phyloP scores from a whole-genome alignment of 2,797 vertebrate genomes.

The Spinus pinus region DNA sequence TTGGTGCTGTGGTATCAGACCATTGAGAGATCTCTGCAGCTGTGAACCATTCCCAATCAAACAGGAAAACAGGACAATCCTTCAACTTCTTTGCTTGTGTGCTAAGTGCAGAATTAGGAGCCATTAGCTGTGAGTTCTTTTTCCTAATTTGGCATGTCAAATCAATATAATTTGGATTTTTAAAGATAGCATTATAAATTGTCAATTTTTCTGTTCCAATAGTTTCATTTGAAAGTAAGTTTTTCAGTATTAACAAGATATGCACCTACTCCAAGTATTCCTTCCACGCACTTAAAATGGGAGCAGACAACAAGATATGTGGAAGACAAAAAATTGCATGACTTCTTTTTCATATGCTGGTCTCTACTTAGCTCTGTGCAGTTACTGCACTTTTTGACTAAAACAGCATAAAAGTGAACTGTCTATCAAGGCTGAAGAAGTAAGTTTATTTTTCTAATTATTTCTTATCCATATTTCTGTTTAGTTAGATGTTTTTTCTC shows the following conservation, averaged over 20 bases:
- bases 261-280: neutral
- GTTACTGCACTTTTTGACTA: neutral
- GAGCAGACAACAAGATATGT: neutral
- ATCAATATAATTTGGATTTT: neutral
- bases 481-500: neutral
- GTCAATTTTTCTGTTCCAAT: neutral
- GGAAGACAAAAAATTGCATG: accelerated
- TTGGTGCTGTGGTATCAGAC: neutral
- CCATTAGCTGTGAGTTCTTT: neutral
- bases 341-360: neutral
- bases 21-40: neutral
- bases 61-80: accelerated
- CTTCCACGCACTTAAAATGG: neutral
- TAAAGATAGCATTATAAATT: accelerated
- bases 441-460: neutral
- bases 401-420: neutral
- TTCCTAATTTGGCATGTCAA: neutral
- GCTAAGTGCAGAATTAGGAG: neutral
- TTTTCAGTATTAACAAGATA: neutral
- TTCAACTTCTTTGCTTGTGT: neutral
- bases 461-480: neutral
- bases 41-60: neutral
- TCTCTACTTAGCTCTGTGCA: neutral
- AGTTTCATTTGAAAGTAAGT: neutral
- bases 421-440: neutral